These are phyloP conservation scores for Muscicapa comitata DNA, from an alignment of 2,797 vertebrate genomes.

Conservation along the genomic window DNA sequence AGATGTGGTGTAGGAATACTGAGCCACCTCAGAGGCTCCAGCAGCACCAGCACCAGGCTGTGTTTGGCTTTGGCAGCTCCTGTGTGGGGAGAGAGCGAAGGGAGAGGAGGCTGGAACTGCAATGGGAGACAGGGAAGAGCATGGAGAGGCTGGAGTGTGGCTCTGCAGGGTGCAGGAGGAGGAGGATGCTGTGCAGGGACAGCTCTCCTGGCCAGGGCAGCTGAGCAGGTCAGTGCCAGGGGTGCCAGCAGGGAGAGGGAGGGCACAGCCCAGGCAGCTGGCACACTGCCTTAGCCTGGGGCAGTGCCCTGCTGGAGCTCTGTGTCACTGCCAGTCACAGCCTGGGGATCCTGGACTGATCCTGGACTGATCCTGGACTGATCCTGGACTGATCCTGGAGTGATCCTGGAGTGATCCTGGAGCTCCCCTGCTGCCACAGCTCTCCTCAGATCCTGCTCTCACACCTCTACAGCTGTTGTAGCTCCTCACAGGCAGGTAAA, in stretches of 20 bases:
- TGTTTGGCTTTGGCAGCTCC: background rate
- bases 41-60: background rate
- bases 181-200: background rate
- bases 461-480: background rate
- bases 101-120: accelerated
- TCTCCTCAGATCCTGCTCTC: background rate
- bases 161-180: background rate
- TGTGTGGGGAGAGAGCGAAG: accelerated
- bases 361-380: too few relatives aligned
- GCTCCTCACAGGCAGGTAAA: background rate
- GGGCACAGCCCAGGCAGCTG: background rate
- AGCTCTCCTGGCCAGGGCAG: background rate
- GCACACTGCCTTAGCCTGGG: accelerated
- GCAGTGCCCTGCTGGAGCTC: background rate
- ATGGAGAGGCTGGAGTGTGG: accelerated
- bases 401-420: too few relatives aligned
- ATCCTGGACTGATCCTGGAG: too few relatives aligned
- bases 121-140: accelerated
- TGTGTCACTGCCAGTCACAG: background rate
- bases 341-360: background rate
- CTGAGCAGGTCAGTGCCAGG: too few relatives aligned
- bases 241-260: too few relatives aligned
- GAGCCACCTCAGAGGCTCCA: background rate
- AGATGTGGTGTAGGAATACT: background rate
- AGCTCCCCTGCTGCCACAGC: background rate